Conservation (phyloP, 2,113 vertebrate species). For the Pungitius pungitius region DNA sequence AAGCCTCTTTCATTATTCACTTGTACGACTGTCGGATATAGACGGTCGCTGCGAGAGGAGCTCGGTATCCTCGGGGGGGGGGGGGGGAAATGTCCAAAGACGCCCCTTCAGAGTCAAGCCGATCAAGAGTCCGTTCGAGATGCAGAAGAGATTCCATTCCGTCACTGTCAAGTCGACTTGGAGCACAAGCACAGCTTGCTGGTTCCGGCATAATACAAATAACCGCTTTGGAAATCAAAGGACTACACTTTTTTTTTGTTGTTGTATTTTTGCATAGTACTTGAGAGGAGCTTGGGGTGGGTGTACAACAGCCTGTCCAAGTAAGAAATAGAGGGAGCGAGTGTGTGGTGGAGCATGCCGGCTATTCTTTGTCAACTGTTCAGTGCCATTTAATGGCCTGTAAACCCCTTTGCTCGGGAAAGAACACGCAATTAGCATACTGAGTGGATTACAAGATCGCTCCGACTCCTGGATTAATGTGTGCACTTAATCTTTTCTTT, state of each 20-base stretch:
- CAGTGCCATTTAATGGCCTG: conserved; percentile 80
- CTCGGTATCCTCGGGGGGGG: neutral
- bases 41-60: conserved; percentile 21
- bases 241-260: neutral
- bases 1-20: conserved; percentile 57
- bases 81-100: neutral
- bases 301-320: conserved; percentile 60
- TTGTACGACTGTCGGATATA: conserved; percentile 34
- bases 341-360: conserved; percentile 56
- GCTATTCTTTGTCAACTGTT: conserved; percentile 78
- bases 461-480: conserved; percentile 81
- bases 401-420: conserved; percentile 75
- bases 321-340: conserved; percentile 57
- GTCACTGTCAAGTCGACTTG: conserved; percentile 11
- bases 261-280: conserved; percentile 35
- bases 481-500: conserved; percentile 81
- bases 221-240: conserved; percentile 28
- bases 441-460: conserved; percentile 82
- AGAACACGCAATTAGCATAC: conserved; percentile 82
- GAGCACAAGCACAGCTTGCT: conserved; percentile 7
- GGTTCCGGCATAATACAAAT: conserved; percentile 23
- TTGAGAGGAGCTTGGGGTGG: conserved; percentile 45
- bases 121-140: conserved; percentile 30
- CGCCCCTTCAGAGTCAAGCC: conserved; percentile 6
- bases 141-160: conserved; percentile 14